These are phyloP conservation scores for Eupithecia insigniata DNA, from an alignment of 2,888 invertebrate species.

Conservation along the genomic window DNA sequence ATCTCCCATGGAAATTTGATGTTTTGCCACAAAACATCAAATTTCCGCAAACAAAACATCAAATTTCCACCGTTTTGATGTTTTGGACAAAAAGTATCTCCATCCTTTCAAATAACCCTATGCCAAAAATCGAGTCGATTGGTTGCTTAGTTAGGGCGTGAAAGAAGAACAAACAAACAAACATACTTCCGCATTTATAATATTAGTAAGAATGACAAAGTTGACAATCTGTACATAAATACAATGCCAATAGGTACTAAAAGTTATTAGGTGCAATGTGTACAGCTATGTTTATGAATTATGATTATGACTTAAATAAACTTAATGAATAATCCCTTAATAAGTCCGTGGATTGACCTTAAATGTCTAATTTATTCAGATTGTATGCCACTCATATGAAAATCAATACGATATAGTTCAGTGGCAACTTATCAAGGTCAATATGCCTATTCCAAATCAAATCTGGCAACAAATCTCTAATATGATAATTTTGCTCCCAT, in stretches of 20 bases:
- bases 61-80: too few species aligned
- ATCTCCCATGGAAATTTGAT: too few species aligned
- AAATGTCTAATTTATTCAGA: neutral
- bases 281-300: neutral
- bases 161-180: too few species aligned
- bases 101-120: too few species aligned
- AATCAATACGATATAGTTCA: neutral
- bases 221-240: neutral
- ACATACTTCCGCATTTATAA: too few species aligned
- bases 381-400: constrained; percentile 4
- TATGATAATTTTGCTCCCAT: neutral
- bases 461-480: neutral
- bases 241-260: neutral
- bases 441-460: neutral
- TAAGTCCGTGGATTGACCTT: neutral
- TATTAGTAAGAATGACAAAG: too few species aligned
- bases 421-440: neutral
- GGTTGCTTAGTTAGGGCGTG: too few species aligned
- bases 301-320: neutral
- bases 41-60: too few species aligned
- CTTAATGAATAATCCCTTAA: neutral
- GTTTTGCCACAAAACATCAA: too few species aligned
- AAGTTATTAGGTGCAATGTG: neutral
- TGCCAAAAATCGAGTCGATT: too few species aligned
- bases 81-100: too few species aligned